Evolutionary conservation across 2,113 vertebrate species (phyloP), one percentile per base, ranked within the genome.

Genomic region (Octodon degus): DNA sequence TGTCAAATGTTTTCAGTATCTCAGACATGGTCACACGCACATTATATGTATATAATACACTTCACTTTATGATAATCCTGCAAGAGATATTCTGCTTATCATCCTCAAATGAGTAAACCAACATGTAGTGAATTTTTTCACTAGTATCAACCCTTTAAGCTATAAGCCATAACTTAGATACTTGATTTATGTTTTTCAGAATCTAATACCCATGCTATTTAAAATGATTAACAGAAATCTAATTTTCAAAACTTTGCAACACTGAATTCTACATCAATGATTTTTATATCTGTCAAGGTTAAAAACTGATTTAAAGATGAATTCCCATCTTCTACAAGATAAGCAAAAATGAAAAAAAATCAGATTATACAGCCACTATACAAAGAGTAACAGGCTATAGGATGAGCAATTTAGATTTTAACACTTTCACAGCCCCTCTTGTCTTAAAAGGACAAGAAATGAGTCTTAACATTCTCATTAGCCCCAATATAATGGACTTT

Each of bases 251-350:
- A 79, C 19, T 43, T 76, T 93, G 43, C 7, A 91, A 40, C 37
- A 47, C 13, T 91, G 80, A 94, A 91, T 95, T 94, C 77, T 89
- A 25, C 25, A 60, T 80, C 50, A 80, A 9, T 84, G 72, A 68
- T 76, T 86, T 77, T 93, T 76, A 50, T 91, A 62, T 83, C n/a
- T 93, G 9, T 72, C 24, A 91, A 88, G 34, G 43, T 68, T 70
- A 20, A 60, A 86, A 20, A 53, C 1, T 89, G 3, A 2, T 9
- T 91, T 30, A 32, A 2, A 74, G 62, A 86, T 32, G 84, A 72
- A 58, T 74, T 11, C 24, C 17, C 76, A 6, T 40, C 7, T 94
- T 89, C 67, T 90, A 34, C n/a, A 67, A 53, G 65, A 30, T 77
- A 47, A 43, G 53, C 9, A 47, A 47, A 22, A 58, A 22, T 87